Conservation (phyloP, 1,140 invertebrate genomes). For the Drosophila miranda region DNA sequence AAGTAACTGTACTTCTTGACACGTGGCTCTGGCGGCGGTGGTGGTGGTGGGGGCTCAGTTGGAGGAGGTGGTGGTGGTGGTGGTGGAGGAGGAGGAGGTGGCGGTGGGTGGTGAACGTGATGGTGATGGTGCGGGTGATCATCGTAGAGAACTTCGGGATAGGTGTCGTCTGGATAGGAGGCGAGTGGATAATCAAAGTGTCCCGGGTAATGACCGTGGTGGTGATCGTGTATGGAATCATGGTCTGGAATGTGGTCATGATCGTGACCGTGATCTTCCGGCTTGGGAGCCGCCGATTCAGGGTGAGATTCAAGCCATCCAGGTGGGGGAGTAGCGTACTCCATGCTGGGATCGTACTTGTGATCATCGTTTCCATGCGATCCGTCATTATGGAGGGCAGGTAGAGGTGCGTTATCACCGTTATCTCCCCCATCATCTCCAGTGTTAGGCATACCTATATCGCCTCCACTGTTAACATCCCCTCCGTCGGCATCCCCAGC, state of each 20-base stretch:
- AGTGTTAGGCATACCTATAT: slow-evolving; percentile 21
- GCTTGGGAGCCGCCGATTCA: slow-evolving; percentile 57
- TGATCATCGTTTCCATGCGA: slow-evolving; percentile 48
- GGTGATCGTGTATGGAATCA: slow-evolving; percentile 61
- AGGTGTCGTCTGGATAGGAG: slow-evolving; percentile 38
- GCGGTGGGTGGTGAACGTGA: slow-evolving; percentile 74
- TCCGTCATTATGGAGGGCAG: slow-evolving; percentile 47
- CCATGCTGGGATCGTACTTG: slow-evolving; percentile 72
- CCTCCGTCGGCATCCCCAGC: slow-evolving; percentile 16
- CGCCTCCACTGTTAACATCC: slow-evolving; percentile 5
- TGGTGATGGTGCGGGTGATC: slow-evolving; percentile 69
- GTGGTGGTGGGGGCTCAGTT: slow-evolving; percentile 82
- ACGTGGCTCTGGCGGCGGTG: slow-evolving; percentile 85
- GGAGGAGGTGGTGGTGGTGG: slow-evolving; percentile 80
- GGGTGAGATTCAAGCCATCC: slow-evolving; percentile 74
- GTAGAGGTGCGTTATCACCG: slow-evolving; percentile 29
- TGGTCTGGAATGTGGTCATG: slow-evolving; percentile 36
- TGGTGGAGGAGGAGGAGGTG: slow-evolving; percentile 66
- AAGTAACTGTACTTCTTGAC: slow-evolving; percentile 92
- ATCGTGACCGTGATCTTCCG: slow-evolving; percentile 51
- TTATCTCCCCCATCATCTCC: slow-evolving; percentile 20
- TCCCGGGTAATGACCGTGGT: slow-evolving; percentile 53
- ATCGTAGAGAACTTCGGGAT: slow-evolving; percentile 74
- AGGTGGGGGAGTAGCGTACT: slow-evolving; percentile 75
- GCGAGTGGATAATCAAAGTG: slow-evolving; percentile 42